Base-by-base conservation (phyloP, 2,888 invertebrate genomes). In the Epinotia ramella region DNA sequence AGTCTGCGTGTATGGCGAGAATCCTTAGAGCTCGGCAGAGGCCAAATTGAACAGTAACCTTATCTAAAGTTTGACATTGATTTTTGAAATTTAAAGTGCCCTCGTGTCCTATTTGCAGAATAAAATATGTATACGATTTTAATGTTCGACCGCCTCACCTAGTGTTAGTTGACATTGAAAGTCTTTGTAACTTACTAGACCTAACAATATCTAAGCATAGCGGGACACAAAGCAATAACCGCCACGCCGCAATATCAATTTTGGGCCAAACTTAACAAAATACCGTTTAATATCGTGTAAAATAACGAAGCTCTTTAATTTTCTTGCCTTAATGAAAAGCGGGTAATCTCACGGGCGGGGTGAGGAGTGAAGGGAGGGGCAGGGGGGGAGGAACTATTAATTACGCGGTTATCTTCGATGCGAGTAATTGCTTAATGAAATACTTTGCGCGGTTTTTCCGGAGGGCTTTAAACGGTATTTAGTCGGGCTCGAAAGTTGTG, bases 251-350 rank as follows among this genome's bases (percentile, higher is more conserved):
- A 28, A 44, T 64, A 69, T 57, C 46, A 69, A 69, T 74, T 69
- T 28, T 59, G 12, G 44, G 18, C 13, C 40, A 40, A 75, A 65
- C 65, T 75, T 65, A n/a, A 60, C 24, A 70, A 71, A 63, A 62
- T 18, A 62, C 46, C 44, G 65, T 71, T 71, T 72, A 76, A 76
- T 76, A 76, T 62, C 62, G 44, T 57, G 64, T 69, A 64, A 75
- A 69, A 65, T 74, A 68, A 74, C 60, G 60, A 13, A 9, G 64
- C 56, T 56, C 56, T 75, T 67, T 72, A 76, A 76, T 76, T 76
- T 76, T 76, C 71, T 72, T 72, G 40, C 66, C 46, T 62, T 76
- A 72, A 76, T 76, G 76, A 76, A 76, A 76, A 67, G 71, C 65
- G 53, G 71, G 75, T 76, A 76, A 76, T 76, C 71, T 71, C 67